Conservation (phyloP, 2,888 invertebrate species). For the Cephus sareptanus region DNA sequence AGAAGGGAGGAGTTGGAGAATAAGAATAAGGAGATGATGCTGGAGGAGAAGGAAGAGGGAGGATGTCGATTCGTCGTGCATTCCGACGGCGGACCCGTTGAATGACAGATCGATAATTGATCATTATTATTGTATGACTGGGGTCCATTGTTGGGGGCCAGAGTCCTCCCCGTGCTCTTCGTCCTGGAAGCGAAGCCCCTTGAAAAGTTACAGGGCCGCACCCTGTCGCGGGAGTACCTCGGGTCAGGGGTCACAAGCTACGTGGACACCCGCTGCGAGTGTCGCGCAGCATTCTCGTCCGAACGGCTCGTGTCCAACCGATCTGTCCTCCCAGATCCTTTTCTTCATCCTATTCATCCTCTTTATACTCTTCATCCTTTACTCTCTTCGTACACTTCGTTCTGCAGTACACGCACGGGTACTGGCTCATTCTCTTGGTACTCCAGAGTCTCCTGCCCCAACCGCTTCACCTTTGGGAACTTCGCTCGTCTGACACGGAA, state of each 20-base stretch:
- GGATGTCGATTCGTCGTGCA: conserved; percentile 58
- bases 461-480: background rate
- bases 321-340: conserved; percentile 26
- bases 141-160: conserved; percentile 50
- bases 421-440: background rate
- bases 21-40: conserved; percentile 15
- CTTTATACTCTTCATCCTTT: background rate
- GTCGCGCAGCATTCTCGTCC: conserved; percentile 53
- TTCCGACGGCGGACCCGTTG: conserved; percentile 53
- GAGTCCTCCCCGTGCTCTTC: conserved; percentile 32
- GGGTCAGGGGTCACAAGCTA: conserved; percentile 54
- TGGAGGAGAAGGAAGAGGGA: conserved; percentile 22
- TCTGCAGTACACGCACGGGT: background rate
- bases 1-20: background rate
- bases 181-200: conserved; percentile 37
- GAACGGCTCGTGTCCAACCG: conserved; percentile 27
- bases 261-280: conserved; percentile 60
- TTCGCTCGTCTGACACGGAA: background rate
- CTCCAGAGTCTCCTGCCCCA: background rate
- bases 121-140: conserved; percentile 61
- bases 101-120: conserved; percentile 64
- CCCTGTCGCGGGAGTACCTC: conserved; percentile 50
- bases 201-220: conserved; percentile 50
- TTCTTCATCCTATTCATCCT: conserved; percentile 20
- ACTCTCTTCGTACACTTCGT: background rate